phyloP scores from a whole-genome alignment of 2,888 invertebrate species.

The Microctonus brassicae region DNA sequence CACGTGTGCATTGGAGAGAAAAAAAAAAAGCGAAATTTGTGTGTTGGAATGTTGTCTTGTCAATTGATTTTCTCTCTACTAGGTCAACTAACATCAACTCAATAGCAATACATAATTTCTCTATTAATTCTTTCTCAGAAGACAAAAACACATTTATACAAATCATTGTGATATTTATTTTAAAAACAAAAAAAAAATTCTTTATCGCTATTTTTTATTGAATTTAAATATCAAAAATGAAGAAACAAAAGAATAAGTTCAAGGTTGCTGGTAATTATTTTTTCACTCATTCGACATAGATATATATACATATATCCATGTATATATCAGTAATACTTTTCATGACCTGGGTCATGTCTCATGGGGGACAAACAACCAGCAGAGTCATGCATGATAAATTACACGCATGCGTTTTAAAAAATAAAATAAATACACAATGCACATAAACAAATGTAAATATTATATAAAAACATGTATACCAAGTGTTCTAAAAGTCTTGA shows the following conservation, averaged over 20 bases:
- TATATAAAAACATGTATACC: no score
- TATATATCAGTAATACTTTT: slow-evolving; percentile 7
- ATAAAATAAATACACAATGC: neutral
- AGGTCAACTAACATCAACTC: slow-evolving; percentile 23
- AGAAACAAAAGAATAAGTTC: neutral
- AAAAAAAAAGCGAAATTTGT: slow-evolving; percentile 28
- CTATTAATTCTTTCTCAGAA: no score
- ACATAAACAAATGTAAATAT: neutral
- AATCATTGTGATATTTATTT: no score
- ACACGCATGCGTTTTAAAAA: slow-evolving; percentile 22
- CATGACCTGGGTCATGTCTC: slow-evolving; percentile 33
- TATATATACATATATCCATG: no score
- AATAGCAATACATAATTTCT: no score
- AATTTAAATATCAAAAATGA: no score
- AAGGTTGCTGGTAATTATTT: slow-evolving; percentile 21
- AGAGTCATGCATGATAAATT: slow-evolving; percentile 21
- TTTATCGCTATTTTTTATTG: no score
- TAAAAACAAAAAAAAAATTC: no score
- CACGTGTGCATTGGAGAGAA: no score
- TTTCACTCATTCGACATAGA: no score
- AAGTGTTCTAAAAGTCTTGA: no score
- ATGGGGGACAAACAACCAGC: slow-evolving; percentile 23
- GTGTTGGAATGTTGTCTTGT: slow-evolving; percentile 17
- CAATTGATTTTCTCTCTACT: slow-evolving; percentile 18
- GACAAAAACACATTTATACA: no score